Base-by-base conservation (phyloP, 2,888 invertebrate genomes). In the Galerucella calmariensis region DNA sequence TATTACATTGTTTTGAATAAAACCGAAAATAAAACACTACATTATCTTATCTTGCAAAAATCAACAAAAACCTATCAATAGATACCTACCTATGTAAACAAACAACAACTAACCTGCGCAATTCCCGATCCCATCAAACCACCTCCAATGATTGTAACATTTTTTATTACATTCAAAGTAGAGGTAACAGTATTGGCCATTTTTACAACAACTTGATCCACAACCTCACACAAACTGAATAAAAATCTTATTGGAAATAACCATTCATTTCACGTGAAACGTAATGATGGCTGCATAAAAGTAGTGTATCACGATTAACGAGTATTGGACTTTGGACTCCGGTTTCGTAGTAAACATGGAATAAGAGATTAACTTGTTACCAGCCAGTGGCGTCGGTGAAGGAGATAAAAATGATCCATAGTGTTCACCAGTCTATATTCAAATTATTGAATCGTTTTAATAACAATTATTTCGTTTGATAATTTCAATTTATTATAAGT, bases 111-210 rank as follows among this genome's bases (percentile, higher is more conserved):
- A 89, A 95, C 95, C 92, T 97, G 96, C 67, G 96, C 96, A 83
- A 97, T 96, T 75, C 97, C 96, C 67, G 95, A 92, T 6, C 96
- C 96, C 96, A 97, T 96, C 24, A 95, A 88, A 8, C 96, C 96
- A 67, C 95, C 94, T 10, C 96, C 96, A 78, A 96, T 92, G 24
- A 96, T 90, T 6, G 95, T 94, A 58, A 96, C 92, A 88, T 94
- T 92, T 87, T 95, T 94, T 62, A 95, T 92, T 16, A 85, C 85
- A 74, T 85, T 83, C 75, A 67, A 79, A 27, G 84, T 80, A 8
- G 84, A 75, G 16, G 82, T 76, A 12, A 87, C 87, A 1, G 88
- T 86, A 67, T 56, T 51, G 1, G 67, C 66, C 76, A 77, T 77
- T 24, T 76, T 27, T 27, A 14, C 6, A 24, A 61, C n/a, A 62